These are phyloP conservation scores for Odontomyia ornata DNA, from an alignment of 2,888 invertebrate genomes.

Conservation along the genomic window DNA sequence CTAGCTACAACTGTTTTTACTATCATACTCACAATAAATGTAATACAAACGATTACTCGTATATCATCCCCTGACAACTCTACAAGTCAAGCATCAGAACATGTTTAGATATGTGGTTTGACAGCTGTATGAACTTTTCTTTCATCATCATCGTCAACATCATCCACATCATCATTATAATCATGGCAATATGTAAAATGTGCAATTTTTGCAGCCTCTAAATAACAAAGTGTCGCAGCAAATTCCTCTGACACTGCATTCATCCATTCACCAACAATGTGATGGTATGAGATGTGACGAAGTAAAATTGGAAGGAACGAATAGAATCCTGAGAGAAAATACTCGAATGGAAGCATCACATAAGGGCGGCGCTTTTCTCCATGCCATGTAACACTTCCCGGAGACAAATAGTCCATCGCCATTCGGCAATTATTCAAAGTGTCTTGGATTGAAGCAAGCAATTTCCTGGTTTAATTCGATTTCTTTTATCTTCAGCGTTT, in stretches of 20 bases:
- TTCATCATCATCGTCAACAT: background rate
- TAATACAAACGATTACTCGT: too few relatives aligned
- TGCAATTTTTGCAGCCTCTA: conserved; percentile 27
- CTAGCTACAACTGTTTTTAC: too few relatives aligned
- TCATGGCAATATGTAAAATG: conserved; percentile 10
- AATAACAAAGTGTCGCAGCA: conserved; percentile 19
- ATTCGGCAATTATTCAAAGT: conserved; percentile 42
- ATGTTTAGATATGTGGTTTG: background rate
- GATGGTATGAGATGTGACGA: background rate
- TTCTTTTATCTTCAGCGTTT: background rate
- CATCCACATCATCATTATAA: too few relatives aligned
- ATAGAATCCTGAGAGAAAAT: background rate
- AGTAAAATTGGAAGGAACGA: background rate
- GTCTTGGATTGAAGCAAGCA: conserved; percentile 38
- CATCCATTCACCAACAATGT: background rate
- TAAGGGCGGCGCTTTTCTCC: conserved; percentile 6
- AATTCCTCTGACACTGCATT: conserved; percentile 20
- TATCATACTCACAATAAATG: too few relatives aligned
- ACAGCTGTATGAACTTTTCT: conserved; percentile 33
- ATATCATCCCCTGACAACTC: conserved; percentile 26
- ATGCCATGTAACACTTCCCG: conserved; percentile 15
- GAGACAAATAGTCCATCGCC: conserved; percentile 34
- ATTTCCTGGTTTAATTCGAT: conserved; percentile 43
- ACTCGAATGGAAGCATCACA: background rate
- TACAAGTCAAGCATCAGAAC: conserved; percentile 9